phyloP scores from a whole-genome alignment of 2,113 vertebrate genomes.

The Siniperca chuatsi region DNA sequence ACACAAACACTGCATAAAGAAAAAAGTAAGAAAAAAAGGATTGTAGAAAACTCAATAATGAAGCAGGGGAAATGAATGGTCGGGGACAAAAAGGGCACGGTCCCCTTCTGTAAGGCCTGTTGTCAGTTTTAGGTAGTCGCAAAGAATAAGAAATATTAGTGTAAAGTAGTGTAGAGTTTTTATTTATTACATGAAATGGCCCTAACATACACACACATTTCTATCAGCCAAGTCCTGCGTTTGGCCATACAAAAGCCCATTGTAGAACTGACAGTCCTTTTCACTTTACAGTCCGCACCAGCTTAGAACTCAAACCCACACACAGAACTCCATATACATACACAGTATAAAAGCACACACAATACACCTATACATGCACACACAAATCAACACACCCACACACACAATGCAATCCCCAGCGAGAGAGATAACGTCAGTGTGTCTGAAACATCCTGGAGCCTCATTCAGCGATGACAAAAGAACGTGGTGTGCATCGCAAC shows the following conservation, averaged over 20 bases:
- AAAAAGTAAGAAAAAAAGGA: background rate
- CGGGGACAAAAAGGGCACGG: background rate
- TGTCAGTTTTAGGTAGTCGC: background rate
- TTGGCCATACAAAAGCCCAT: conserved; percentile 8
- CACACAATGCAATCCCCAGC: background rate
- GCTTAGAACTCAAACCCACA: background rate
- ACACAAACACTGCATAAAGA: background rate
- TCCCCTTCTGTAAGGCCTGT: background rate
- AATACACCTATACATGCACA: conserved; percentile 3
- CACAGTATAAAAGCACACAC: background rate
- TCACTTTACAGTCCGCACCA: conserved; percentile 18
- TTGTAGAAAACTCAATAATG: background rate
- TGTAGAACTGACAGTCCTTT: conserved; percentile 14
- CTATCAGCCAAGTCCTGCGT: background rate
- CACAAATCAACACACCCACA: conserved; percentile 25
- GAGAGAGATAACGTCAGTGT: conserved; percentile 36
- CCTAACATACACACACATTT: background rate
- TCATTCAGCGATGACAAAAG: conserved; percentile 49
- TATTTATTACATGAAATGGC: background rate
- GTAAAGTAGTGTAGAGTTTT: background rate
- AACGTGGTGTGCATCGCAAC: conserved; percentile 8
- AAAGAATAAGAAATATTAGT: background rate
- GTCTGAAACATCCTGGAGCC: conserved; percentile 37
- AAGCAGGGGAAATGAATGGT: background rate
- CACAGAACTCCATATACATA: background rate